Evolutionary conservation across 2,888 invertebrate species (phyloP).

Genomic region (Tachina fera): DNA sequence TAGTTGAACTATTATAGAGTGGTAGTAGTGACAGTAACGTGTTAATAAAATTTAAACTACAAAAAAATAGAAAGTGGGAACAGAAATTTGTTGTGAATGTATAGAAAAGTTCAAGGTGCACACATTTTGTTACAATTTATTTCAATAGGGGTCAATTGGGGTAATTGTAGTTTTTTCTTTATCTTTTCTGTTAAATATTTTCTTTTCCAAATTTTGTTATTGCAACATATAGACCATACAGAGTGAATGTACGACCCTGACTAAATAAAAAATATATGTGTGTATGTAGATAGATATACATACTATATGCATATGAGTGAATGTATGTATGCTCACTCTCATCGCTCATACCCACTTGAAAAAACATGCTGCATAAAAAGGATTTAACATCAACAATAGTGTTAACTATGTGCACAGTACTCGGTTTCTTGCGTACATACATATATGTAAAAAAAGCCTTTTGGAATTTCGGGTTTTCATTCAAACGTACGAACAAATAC

Average conservation of each 20-base stretch:
- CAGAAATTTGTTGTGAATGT: not conserved
- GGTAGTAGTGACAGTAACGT: conserved; percentile 23
- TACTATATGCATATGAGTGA: not conserved
- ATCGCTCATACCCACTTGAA: not conserved
- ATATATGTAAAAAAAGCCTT: conserved; percentile 12
- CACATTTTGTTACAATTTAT: conserved; percentile 32
- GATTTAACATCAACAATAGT: conserved; percentile 49
- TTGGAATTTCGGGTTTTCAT: not conserved
- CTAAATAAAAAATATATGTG: conserved; percentile 18
- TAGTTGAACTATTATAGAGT: conserved; percentile 10
- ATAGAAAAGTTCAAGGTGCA: conserved; percentile 53
- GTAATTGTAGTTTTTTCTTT: conserved; percentile 28
- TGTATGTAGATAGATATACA: not conserved
- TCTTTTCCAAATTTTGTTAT: conserved; percentile 15
- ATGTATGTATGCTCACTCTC: not conserved
- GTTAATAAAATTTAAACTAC: not conserved
- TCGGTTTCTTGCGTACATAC: not conserved
- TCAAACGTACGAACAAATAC: not conserved
- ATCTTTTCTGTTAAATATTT: not conserved
- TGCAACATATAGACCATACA: conserved; percentile 49
- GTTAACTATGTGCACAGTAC: not conserved
- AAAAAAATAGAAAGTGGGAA: conserved; percentile 1
- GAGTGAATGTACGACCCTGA: conserved; percentile 68
- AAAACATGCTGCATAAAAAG: conserved; percentile 15
- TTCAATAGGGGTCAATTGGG: conserved; percentile 53